phyloP scores from a whole-genome alignment of 2,888 invertebrate species.

The Epinotia brunnichana region DNA sequence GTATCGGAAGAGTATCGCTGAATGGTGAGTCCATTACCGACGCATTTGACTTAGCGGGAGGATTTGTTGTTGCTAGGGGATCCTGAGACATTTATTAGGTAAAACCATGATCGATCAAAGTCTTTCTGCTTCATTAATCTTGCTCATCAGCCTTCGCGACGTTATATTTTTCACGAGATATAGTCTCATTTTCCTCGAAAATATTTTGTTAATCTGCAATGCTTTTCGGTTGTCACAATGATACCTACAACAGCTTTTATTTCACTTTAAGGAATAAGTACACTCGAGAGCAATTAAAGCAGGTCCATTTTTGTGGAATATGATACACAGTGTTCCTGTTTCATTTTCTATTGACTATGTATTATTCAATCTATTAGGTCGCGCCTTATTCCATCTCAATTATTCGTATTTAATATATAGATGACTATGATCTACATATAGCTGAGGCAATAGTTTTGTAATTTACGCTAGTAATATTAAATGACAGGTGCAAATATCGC shows the following conservation, averaged over 20 bases:
- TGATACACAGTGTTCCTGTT: too few relatives aligned
- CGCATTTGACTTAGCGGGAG: slow-evolving; percentile 60
- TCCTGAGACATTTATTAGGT: slow-evolving; percentile 74
- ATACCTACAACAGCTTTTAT: slow-evolving; percentile 4
- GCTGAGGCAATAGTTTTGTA: too few relatives aligned
- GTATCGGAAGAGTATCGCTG: slow-evolving; percentile 35
- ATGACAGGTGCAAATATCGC: too few relatives aligned
- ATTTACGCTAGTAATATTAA: too few relatives aligned
- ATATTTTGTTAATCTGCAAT: slow-evolving; percentile 63
- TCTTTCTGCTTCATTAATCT: slow-evolving; percentile 80
- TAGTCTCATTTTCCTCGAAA: slow-evolving; percentile 65
- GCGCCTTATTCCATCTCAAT: too few relatives aligned
- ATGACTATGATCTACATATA: too few relatives aligned
- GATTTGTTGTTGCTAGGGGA: slow-evolving; percentile 61
- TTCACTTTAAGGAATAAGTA: background rate
- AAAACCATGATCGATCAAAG: slow-evolving; percentile 80
- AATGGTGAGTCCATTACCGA: slow-evolving; percentile 61
- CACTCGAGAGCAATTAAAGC: too few relatives aligned
- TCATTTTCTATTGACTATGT: too few relatives aligned
- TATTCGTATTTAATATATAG: too few relatives aligned
- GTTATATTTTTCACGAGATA: slow-evolving; percentile 70
- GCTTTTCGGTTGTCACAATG: slow-evolving; percentile 46
- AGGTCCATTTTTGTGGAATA: too few relatives aligned
- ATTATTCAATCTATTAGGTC: too few relatives aligned
- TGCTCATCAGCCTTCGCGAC: slow-evolving; percentile 70